Conservation (phyloP, 2,888 invertebrate genomes). For the Herminia tarsipennalis region DNA sequence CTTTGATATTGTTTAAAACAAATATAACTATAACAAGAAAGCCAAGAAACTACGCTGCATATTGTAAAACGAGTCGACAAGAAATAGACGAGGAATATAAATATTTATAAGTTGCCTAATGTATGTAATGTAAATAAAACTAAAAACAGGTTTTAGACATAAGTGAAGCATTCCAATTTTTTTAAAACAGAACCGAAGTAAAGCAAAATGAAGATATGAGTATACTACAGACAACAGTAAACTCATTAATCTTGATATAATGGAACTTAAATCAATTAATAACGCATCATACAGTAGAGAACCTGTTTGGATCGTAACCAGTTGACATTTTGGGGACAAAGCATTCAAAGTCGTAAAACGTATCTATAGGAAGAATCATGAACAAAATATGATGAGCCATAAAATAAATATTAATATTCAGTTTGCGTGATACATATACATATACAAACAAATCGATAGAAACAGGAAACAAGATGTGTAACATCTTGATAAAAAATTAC, state of each 20-base stretch:
- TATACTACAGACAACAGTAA: not conserved
- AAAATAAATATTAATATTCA: slow-evolving; percentile 6
- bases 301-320: slow-evolving; percentile 23
- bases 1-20: slow-evolving; percentile 36
- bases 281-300: slow-evolving; percentile 27
- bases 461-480: too few relatives aligned
- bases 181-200: not conserved
- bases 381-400: slow-evolving; percentile 9
- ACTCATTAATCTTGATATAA: slow-evolving; percentile 21
- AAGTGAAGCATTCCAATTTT: not conserved
- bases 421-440: not conserved
- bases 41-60: slow-evolving; percentile 20
- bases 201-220: not conserved
- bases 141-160: too few relatives aligned
- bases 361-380: slow-evolving; percentile 4
- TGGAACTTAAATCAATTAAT: slow-evolving; percentile 31
- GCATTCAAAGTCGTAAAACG: slow-evolving; percentile 9
- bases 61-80: slow-evolving; percentile 13
- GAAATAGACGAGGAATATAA: slow-evolving; percentile 9
- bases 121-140: too few relatives aligned
- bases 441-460: not conserved
- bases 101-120: not conserved
- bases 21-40: too few relatives aligned
- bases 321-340: slow-evolving; percentile 35
- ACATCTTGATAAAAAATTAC: not conserved